Conservation (phyloP, 2,888 invertebrate species). For the Nomada goodeniana region DNA sequence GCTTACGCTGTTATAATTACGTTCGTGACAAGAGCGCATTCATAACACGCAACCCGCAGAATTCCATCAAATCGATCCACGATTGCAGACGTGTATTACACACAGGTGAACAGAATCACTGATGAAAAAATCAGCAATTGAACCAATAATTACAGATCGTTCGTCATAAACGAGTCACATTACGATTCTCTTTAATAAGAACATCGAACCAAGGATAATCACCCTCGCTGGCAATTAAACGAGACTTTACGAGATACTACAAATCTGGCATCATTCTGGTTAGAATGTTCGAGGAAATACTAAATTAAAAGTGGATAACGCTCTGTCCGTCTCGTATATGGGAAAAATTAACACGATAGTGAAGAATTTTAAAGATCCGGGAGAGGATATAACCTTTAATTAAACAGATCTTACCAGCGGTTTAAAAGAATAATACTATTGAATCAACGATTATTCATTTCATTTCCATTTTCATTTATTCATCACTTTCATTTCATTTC, state of each 20-base stretch:
- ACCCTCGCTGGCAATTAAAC: constrained; percentile 4
- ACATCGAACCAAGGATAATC: neutral
- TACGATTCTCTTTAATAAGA: neutral
- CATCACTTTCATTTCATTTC: no score
- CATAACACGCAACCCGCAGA: neutral
- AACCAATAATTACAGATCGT: constrained; percentile 23
- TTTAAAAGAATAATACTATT: no score
- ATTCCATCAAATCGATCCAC: neutral
- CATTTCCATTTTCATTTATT: no score
- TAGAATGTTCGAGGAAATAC: neutral
- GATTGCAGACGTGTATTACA: neutral
- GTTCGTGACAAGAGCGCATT: constrained; percentile 5
- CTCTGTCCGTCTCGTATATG: neutral
- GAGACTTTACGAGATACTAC: constrained; percentile 8
- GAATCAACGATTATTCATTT: no score
- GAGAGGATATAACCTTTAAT: no score
- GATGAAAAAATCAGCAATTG: neutral
- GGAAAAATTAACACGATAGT: neutral
- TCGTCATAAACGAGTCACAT: constrained; percentile 2
- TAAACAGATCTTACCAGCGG: no score
- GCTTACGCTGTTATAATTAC: neutral
- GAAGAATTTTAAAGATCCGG: neutral
- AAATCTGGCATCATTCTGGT: neutral
- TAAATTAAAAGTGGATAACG: neutral
- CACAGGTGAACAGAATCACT: neutral